Conservation (phyloP, 2,888 invertebrate species). For the Epinotia demarniana region DNA sequence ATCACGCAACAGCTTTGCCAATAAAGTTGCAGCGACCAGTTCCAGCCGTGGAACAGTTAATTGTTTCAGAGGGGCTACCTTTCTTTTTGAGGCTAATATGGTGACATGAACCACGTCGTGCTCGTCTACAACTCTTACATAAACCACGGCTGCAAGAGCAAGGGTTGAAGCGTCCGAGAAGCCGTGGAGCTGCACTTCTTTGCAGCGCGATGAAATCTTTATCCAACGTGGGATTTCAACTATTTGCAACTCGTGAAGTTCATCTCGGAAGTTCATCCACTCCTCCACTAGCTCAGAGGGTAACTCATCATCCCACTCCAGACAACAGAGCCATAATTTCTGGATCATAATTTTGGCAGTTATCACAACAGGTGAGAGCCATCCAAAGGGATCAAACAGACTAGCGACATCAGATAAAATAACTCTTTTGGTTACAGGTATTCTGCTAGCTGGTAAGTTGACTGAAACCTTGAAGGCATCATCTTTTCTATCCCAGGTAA, state of each 20-base stretch:
- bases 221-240: constrained; percentile 45
- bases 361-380: constrained; percentile 46
- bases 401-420: no score
- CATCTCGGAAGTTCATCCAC: not conserved
- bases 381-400: constrained; percentile 28
- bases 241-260: constrained; percentile 25
- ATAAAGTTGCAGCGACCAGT: no score
- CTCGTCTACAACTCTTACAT: constrained; percentile 17
- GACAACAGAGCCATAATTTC: constrained; percentile 43
- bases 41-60: no score
- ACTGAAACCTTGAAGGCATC: no score
- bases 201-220: constrained; percentile 12
- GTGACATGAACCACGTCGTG: not conserved
- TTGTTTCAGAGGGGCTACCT: no score
- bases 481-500: no score
- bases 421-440: no score
- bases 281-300: no score
- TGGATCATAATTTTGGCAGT: constrained; percentile 47
- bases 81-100: no score
- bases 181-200: constrained; percentile 46
- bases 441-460: no score
- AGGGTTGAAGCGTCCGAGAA: constrained; percentile 48
- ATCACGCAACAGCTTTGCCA: no score
- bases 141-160: not conserved
- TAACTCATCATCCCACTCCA: constrained; percentile 45